Base-by-base conservation (phyloP, 2,888 invertebrate species). In the Gryllus longicercus region DNA sequence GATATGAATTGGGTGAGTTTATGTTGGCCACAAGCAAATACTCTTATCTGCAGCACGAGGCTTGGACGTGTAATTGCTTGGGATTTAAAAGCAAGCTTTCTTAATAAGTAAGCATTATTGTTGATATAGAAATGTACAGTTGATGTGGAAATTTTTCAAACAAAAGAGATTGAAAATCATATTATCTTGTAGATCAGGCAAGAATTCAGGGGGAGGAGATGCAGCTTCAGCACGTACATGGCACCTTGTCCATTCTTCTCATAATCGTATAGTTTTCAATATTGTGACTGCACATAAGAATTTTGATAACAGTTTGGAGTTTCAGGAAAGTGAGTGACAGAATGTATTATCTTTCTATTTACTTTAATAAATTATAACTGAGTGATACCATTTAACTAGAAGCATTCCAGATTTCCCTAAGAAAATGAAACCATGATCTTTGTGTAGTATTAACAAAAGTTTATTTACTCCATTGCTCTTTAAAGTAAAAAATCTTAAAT, bases 1-100 rank as follows among this genome's bases (percentile, higher is more conserved):
- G 78, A 51, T 21, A 50, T 51, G 50, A 78, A 78, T 51, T 50
- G 50, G 16, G 78, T 50, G 16, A 51, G 78, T 23, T 23, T 78
- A 25, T 78, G 78, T 51, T 51, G 50, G 21, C 51, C 78, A n/a
- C 14, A 14, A 63, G 16, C n/a, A n/a, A 63, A 63, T 63, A 63
- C 14, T 63, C 63, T 63, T 14, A 63, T 63, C 63, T 63, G 63
- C n/a, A 63, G 63, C 63, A 63, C 63, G 12, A 63, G 63, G 63
- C 63, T 63, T 18, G 63, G 63, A 8, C 63, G 63, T n/a, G n/a
- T 63, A 18, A 63, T 63, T 8, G 14, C 63, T 1, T 63, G 63
- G 63, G 63, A 63, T 63, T n/a, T 63, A 14, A 63, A 63, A 63
- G 14, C 63, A n/a, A 63, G 63, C 63, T 1, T 18, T n/a, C 14